Conservation (phyloP, 2,888 invertebrate species). For the Lithophane leautieri region DNA sequence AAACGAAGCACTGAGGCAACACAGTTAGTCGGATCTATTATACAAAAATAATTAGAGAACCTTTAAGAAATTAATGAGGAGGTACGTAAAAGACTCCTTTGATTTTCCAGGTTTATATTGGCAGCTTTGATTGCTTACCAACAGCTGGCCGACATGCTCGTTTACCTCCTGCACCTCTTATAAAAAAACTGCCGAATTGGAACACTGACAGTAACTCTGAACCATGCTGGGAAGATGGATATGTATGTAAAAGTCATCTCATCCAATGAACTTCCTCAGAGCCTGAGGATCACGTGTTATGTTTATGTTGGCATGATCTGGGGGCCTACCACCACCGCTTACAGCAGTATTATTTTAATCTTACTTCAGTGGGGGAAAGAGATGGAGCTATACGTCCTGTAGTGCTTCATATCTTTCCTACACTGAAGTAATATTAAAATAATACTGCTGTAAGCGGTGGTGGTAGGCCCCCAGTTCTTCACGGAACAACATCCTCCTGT, state of each 20-base stretch:
- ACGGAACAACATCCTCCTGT: neutral
- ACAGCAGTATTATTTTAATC: too few species aligned
- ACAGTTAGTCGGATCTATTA: too few species aligned
- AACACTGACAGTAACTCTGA: slow-evolving; percentile 23
- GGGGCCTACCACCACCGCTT: too few species aligned
- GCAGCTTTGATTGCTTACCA: slow-evolving; percentile 34
- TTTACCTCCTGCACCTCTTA: slow-evolving; percentile 27
- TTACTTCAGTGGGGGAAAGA: too few species aligned
- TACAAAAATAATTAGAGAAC: neutral
- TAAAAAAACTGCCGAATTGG: slow-evolving; percentile 42
- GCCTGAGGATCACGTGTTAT: slow-evolving; percentile 14
- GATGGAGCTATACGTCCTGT: too few species aligned
- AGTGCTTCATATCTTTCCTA: too few species aligned
- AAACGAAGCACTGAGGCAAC: neutral
- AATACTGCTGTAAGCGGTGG: too few species aligned
- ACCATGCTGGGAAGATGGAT: slow-evolving; percentile 46
- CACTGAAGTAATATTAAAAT: too few species aligned
- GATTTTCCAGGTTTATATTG: slow-evolving; percentile 42
- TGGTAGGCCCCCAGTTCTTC: neutral
- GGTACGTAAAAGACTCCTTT: slow-evolving; percentile 31
- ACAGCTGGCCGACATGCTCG: slow-evolving; percentile 30
- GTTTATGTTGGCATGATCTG: slow-evolving; percentile 8
- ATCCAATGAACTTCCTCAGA: slow-evolving; percentile 28
- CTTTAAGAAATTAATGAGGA: neutral
- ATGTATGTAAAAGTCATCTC: slow-evolving; percentile 43